Conservation (phyloP, 2,888 invertebrate species). For the Himalopsyche kuldschensis region DNA sequence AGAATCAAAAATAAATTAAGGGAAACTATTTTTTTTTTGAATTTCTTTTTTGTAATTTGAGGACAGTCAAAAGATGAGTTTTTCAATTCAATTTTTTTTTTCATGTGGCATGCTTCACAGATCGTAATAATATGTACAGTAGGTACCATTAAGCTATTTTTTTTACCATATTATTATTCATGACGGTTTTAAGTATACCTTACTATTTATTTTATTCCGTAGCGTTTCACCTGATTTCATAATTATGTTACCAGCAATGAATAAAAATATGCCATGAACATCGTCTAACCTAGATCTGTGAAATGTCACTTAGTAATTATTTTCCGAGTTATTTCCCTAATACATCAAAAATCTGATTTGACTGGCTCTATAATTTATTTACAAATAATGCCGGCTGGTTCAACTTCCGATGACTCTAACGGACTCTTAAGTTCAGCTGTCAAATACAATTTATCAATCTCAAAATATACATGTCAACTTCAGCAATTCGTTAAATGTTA, state of each 20-base stretch:
- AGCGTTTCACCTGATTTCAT: neutral
- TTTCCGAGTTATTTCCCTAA: neutral
- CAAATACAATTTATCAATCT: slow-evolving; percentile 25
- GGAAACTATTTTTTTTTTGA: too few relatives aligned
- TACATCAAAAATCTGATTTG: neutral
- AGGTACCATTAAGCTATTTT: too few relatives aligned
- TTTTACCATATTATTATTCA: too few relatives aligned
- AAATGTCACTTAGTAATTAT: slow-evolving; percentile 20
- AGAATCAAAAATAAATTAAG: too few relatives aligned
- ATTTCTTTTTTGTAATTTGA: too few relatives aligned
- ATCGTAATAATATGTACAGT: too few relatives aligned
- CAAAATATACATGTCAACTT: slow-evolving; percentile 11
- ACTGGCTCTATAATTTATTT: neutral
- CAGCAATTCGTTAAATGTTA: neutral
- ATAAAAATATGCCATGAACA: slow-evolving; percentile 1
- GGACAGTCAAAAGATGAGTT: too few relatives aligned
- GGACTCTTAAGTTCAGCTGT: neutral
- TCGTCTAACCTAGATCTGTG: slow-evolving; percentile 25
- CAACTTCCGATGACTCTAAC: neutral
- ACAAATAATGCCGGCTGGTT: neutral
- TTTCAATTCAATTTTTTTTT: too few relatives aligned
- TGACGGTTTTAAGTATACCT: neutral
- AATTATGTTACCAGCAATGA: neutral
- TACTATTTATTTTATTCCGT: too few relatives aligned
- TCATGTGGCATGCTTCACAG: too few relatives aligned